Percentiles rank a stretch among this genome's conserved stretches.
Conservation (phyloP, 2,888 invertebrate species). For the Drosophila macrospina region DNA sequence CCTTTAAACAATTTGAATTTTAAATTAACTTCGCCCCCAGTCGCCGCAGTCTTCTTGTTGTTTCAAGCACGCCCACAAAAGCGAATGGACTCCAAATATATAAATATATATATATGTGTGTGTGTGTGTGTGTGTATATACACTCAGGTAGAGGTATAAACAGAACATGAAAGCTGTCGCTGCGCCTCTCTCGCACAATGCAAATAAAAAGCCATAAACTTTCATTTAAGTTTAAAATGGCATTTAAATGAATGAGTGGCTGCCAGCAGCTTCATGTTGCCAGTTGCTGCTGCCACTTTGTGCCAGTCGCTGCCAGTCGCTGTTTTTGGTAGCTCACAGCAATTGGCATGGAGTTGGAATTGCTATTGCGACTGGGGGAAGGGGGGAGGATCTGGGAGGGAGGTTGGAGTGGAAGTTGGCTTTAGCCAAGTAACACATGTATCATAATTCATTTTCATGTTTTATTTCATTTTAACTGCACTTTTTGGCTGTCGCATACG, state of each 20-base stretch:
- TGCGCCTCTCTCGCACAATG: conserved; percentile 51
- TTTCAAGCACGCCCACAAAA: conserved; percentile 6
- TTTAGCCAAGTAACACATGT: conserved; percentile 72
- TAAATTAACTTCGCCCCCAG: conserved; percentile 17
- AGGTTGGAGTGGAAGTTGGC: conserved; percentile 20
- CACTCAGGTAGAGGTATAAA: conserved; percentile 35
- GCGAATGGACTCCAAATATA: conserved; percentile 10
- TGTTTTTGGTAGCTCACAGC: conserved; percentile 15
- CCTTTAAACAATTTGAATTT: conserved; percentile 44
- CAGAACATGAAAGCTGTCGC: conserved; percentile 25
- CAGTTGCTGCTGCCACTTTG: conserved; percentile 27
- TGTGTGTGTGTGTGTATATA: conserved; percentile 1
- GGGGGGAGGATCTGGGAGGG: background rate
- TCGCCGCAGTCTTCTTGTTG: conserved; percentile 2
- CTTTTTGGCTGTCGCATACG: conserved; percentile 44
- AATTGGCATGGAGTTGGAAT: conserved; percentile 2
- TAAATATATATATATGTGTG: background rate
- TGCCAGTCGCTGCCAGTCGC: conserved; percentile 19
- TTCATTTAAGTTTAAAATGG: conserved; percentile 84
- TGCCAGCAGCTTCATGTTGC: conserved; percentile 27
- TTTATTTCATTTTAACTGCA: conserved; percentile 75
- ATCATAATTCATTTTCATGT: conserved; percentile 83
- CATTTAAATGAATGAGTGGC: conserved; percentile 83
- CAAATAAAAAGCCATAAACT: conserved; percentile 81
- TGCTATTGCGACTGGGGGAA: background rate